Percentiles rank a stretch among this genome's conserved stretches.
phyloP scores from a whole-genome alignment of 2,888 invertebrate genomes.

The Drosophila koepferae region DNA sequence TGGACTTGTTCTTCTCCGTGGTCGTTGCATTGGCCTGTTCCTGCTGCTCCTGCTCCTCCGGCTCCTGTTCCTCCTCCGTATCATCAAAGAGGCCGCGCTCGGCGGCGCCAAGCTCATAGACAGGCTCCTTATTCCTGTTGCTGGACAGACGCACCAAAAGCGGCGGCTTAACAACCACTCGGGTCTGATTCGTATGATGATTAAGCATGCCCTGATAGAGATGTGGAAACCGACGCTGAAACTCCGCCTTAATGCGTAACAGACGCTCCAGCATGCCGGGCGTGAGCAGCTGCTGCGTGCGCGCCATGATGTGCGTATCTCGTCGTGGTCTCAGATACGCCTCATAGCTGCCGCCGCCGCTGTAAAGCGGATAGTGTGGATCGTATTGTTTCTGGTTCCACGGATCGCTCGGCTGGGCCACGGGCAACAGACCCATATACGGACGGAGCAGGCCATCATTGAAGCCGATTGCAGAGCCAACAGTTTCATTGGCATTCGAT shows the following conservation, averaged over 20 bases:
- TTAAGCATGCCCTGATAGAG: conserved; percentile 75
- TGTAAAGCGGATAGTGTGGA: conserved; percentile 66
- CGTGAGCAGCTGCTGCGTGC: conserved; percentile 58
- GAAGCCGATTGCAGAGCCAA: conserved; percentile 50
- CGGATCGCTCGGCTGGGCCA: conserved; percentile 76
- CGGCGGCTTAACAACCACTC: conserved; percentile 70
- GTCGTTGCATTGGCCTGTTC: background rate
- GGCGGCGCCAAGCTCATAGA: conserved; percentile 75
- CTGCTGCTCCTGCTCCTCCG: background rate
- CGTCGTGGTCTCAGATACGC: conserved; percentile 69
- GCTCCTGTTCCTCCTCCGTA: background rate
- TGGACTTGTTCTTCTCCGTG: conserved; percentile 10
- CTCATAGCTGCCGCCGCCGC: conserved; percentile 78
- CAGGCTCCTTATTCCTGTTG: conserved; percentile 30
- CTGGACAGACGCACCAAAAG: conserved; percentile 50
- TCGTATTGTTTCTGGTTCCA: conserved; percentile 76
- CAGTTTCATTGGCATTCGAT: conserved; percentile 30
- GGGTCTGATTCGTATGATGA: conserved; percentile 59
- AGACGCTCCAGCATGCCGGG: conserved; percentile 76
- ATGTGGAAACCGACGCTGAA: conserved; percentile 74
- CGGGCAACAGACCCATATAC: conserved; percentile 79
- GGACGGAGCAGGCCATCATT: conserved; percentile 68
- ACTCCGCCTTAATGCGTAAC: conserved; percentile 70
- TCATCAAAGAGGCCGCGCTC: conserved; percentile 63
- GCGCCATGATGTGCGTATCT: conserved; percentile 60